phyloP scores from a whole-genome alignment of 2,113 vertebrate species.

The Pluvianellus socialis region DNA sequence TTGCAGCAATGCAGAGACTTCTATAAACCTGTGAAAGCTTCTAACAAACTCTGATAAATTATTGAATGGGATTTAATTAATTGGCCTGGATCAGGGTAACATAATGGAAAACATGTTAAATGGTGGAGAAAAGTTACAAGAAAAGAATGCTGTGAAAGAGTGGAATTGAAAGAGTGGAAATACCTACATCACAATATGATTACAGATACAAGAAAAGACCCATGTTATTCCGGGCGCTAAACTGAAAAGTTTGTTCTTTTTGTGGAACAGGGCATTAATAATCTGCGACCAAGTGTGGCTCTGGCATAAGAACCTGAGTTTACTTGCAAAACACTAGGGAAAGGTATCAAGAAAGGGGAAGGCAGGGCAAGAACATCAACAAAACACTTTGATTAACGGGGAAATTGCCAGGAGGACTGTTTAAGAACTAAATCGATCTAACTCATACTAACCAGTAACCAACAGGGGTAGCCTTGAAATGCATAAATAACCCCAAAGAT shows the following conservation, averaged over 20 bases:
- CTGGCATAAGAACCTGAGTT: not conserved
- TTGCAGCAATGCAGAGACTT: not conserved
- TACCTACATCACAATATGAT: not conserved
- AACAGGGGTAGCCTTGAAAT: not conserved
- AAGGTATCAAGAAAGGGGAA: not conserved
- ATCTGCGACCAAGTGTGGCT: not conserved
- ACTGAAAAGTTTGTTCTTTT: not conserved
- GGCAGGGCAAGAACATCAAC: not conserved
- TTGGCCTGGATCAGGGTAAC: not conserved
- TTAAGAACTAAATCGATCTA: not conserved
- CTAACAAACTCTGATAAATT: not conserved
- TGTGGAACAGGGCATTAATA: not conserved
- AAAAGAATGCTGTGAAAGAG: not conserved
- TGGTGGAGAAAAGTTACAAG: not conserved
- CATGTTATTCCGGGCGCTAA: not conserved
- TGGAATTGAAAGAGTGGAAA: not conserved
- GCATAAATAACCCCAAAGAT: not conserved
- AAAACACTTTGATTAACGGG: not conserved
- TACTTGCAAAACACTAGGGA: not conserved
- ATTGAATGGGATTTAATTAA: not conserved
- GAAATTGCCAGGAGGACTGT: not conserved
- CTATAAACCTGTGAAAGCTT: not conserved
- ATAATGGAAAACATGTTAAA: not conserved
- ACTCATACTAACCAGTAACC: not conserved
- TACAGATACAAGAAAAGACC: not conserved